Percentiles rank a stretch among this genome's conserved stretches.
Evolutionary conservation across 2,113 vertebrate genomes (phyloP).

Genomic region (Geococcyx californianus): DNA sequence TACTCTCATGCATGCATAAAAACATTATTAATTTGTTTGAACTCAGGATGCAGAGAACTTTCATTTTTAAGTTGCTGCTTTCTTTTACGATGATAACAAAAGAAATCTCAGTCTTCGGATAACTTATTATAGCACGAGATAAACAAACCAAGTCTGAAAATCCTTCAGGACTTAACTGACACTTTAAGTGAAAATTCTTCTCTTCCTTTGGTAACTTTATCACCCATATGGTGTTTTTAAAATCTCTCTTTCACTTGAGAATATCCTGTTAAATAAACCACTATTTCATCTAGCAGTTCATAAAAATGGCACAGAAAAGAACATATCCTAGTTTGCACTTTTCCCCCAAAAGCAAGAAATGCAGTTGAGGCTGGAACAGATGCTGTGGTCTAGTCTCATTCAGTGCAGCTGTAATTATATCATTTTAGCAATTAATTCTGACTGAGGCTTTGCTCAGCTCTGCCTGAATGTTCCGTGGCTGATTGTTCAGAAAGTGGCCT

Average conservation of each 20-base stretch:
- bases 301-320: neutral
- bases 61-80: neutral
- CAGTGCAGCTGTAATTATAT: conserved; percentile 48
- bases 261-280: neutral
- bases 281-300: neutral
- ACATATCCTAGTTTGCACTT: neutral
- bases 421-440: conserved; percentile 62
- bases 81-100: neutral
- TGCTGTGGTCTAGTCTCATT: conserved; percentile 42
- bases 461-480: neutral
- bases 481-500: conserved; percentile 23
- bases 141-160: neutral
- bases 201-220: neutral
- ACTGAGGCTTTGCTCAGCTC: neutral
- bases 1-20: neutral
- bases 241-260: neutral
- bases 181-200: neutral
- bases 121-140: neutral
- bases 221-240: neutral
- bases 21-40: neutral
- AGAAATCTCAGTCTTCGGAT: neutral
- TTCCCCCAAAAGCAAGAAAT: neutral
- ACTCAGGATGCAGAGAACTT: neutral
- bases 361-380: conserved; percentile 36
- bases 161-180: neutral